Evolutionary conservation across 2,888 invertebrate species (phyloP), one percentile per base, ranked within the genome.

Genomic region (Rhagonycha fulva): DNA sequence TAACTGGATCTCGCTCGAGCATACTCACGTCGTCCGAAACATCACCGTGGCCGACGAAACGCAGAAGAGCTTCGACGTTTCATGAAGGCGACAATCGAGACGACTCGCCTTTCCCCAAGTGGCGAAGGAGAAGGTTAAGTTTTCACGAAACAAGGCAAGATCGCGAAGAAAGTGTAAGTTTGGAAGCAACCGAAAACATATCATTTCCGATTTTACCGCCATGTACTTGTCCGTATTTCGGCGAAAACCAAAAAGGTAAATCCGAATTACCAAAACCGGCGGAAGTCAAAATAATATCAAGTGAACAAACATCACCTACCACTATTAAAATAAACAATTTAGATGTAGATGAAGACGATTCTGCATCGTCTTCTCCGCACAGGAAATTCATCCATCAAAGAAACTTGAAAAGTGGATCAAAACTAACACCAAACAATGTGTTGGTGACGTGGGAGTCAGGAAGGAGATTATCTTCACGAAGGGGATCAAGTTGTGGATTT

Each of bases 161-260:
- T 75, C 63, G 80, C 78, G 70, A 81, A 69, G 71, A 89, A 89
- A 60, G 89, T 89, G 81, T 81, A 62, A 84, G 86, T 14, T 78
- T 74, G 67, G 80, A 81, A 76, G 83, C 83, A 3, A 80, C 81
- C 14, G 87, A 86, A 78, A 84, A 79, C 75, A 82, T 83, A 62
- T 86, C 88, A 28, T 85, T 92, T 24, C 89, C 91, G 9, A 84
- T 95, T 61, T 94, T 94, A 4, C 93, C 94, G 0, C 94, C 94
- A 0, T 95, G 95, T 85, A 94, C 94, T 0, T 95, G 95, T 83
- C 94, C 95, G 0, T 95, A 95, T 82, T 95, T 95, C 83, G 94
- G 95, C 0, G 91, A 93, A 78, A 91, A 92, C 2, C 91, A 92
- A 19, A 86, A 90, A 79, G 89, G 91, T 75, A 89, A 82, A 82